A percentile compares a stretch with the other conserved stretches of the same genome.
These are phyloP conservation scores for Strigops habroptila DNA, from an alignment of 2,113 vertebrate genomes.

Conservation along the genomic window DNA sequence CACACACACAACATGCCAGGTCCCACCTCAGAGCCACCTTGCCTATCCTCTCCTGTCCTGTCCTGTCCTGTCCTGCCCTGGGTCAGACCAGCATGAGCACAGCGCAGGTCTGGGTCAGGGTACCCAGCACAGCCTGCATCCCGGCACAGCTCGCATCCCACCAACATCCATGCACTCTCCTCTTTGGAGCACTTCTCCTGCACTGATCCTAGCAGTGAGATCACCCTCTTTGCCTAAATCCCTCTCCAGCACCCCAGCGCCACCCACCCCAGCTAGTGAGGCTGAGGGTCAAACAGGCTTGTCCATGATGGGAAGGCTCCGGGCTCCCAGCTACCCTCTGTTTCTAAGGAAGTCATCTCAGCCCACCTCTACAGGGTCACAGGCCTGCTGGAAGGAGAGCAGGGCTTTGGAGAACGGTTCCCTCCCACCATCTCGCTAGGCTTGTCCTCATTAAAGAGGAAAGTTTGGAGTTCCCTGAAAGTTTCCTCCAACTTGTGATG, in stretches of 20 bases:
- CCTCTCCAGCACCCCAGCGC: not conserved
- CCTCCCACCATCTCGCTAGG: not conserved
- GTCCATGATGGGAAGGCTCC: not conserved
- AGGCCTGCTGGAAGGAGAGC: not conserved
- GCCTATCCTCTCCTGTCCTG: not conserved
- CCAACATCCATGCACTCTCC: accelerated
- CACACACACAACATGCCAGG: no score
- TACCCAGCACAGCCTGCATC: not conserved
- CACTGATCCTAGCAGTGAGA: not conserved
- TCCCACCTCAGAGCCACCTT: not conserved
- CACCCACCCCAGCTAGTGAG: not conserved
- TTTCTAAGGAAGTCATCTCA: not conserved
- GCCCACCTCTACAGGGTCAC: accelerated
- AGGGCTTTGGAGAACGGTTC: not conserved
- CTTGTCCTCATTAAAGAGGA: not conserved
- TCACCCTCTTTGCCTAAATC: not conserved
- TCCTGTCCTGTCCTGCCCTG: not conserved
- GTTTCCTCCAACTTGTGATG: conserved; percentile 6
- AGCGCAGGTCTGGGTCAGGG: no score
- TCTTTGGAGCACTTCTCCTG: not conserved
- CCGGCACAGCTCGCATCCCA: accelerated
- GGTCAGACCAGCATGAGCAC: not conserved
- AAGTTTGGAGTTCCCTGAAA: not conserved
- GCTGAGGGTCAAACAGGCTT: not conserved
- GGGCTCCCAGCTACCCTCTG: not conserved